Conservation (phyloP, 1,140 invertebrate species). For the Lepidurus packardi region DNA sequence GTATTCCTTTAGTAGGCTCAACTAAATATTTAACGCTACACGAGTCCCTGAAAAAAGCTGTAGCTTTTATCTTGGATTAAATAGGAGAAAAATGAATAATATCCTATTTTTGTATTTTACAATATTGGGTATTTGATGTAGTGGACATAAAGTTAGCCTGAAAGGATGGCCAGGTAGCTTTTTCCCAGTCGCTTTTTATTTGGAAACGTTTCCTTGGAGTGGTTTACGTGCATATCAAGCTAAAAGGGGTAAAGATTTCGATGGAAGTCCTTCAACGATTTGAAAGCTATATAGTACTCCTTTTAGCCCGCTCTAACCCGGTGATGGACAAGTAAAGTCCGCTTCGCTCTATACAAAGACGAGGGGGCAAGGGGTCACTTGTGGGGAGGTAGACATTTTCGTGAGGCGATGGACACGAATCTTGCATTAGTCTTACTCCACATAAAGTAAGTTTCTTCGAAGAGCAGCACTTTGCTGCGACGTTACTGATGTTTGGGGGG, state of each 20-base stretch:
- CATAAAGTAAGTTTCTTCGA: background rate
- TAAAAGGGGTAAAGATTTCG: background rate
- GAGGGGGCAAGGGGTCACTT: background rate
- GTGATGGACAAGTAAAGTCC: constrained; percentile 12
- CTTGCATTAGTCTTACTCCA: constrained; percentile 19
- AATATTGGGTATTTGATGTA: too few species aligned
- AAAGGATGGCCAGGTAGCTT: too few species aligned
- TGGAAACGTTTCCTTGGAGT: too few species aligned
- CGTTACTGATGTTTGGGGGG: background rate
- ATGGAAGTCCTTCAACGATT: background rate
- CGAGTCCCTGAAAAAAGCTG: too few species aligned
- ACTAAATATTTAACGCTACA: too few species aligned
- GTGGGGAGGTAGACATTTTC: background rate
- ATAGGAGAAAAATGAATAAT: too few species aligned
- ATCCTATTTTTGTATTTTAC: too few species aligned
- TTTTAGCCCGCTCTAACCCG: background rate
- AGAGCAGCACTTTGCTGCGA: constrained; percentile 18
- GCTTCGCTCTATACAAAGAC: background rate
- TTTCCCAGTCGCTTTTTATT: too few species aligned
- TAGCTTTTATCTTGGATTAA: too few species aligned
- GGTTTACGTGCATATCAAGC: background rate
- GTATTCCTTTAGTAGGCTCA: too few species aligned
- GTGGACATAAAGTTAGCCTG: too few species aligned
- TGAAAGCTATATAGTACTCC: background rate
- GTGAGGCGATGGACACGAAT: constrained; percentile 13